Percentiles rank a stretch among this genome's conserved stretches.
Conservation (phyloP, 2,797 vertebrate species). For the Tragelaphus oryx region DNA sequence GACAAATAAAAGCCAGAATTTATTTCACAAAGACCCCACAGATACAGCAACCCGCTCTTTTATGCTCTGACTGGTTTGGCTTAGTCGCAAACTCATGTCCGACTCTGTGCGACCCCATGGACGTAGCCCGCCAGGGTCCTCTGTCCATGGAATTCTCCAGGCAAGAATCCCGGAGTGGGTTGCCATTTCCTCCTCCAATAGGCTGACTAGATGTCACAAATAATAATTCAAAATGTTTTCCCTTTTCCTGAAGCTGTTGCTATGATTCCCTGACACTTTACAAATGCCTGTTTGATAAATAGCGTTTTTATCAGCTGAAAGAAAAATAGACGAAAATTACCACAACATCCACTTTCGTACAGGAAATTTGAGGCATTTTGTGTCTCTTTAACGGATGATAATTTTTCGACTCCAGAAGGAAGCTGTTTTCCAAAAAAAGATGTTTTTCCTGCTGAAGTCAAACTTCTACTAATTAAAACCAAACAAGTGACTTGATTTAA, state of each 20-base stretch:
- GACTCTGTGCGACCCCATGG: background rate
- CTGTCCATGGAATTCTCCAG: background rate
- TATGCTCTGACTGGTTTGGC: background rate
- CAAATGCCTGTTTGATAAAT: background rate
- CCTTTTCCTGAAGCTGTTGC: accelerated
- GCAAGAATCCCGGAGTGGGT: background rate
- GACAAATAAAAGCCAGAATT: background rate
- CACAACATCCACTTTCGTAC: background rate
- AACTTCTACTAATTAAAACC: background rate
- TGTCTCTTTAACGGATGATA: background rate
- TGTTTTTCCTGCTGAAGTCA: background rate
- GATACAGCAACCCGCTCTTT: accelerated
- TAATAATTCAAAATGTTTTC: background rate
- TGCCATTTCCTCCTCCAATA: background rate
- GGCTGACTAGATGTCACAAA: background rate
- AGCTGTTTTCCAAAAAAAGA: background rate
- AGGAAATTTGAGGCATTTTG: background rate
- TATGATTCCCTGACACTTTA: background rate
- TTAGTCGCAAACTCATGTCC: accelerated
- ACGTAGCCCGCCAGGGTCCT: background rate
- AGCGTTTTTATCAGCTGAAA: background rate
- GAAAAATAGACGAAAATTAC: background rate
- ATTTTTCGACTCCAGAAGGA: background rate
- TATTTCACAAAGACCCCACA: background rate
- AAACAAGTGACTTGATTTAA: background rate